Percentiles rank a stretch among this genome's conserved stretches.
Conservation (phyloP, 2,113 vertebrate species). For the Kryptolebias marmoratus region DNA sequence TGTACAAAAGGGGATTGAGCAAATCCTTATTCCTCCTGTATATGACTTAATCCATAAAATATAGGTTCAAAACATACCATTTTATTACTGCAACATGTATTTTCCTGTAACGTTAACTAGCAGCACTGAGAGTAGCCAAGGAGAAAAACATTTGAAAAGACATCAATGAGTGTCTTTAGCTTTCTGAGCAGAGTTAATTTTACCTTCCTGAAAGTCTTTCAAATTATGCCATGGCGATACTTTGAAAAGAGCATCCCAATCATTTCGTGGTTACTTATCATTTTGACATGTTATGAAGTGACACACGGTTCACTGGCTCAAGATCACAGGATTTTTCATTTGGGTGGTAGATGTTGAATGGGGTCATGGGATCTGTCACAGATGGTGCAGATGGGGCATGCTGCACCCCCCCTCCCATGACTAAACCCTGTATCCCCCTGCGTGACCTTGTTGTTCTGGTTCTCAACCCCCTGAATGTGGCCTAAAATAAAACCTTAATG, state of each 20-base stretch:
- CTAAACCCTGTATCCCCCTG: conserved; percentile 15
- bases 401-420: conserved; percentile 33
- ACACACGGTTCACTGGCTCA: conserved; percentile 58
- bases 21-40: conserved; percentile 40
- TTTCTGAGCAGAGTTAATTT: conserved; percentile 26
- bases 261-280: conserved; percentile 55
- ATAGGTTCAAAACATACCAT: conserved; percentile 29
- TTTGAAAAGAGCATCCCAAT: conserved; percentile 56
- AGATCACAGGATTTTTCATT: conserved; percentile 39
- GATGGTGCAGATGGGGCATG: conserved; percentile 68
- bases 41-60: conserved; percentile 36
- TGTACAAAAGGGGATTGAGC: conserved; percentile 38
- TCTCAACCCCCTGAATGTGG: background rate
- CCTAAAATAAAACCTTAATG: conserved; percentile 44
- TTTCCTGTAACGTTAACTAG: conserved; percentile 34
- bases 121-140: background rate
- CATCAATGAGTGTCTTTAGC: conserved; percentile 20
- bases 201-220: conserved; percentile 30
- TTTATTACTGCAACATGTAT: conserved; percentile 28
- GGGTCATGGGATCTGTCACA: conserved; percentile 75
- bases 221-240: conserved; percentile 42
- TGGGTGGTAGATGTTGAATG: conserved; percentile 57
- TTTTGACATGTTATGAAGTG: conserved; percentile 54
- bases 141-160: background rate
- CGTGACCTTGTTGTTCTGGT: conserved; percentile 13